These are phyloP conservation scores for Drosophila tani DNA, from an alignment of 1,140 invertebrate species.

Conservation along the genomic window DNA sequence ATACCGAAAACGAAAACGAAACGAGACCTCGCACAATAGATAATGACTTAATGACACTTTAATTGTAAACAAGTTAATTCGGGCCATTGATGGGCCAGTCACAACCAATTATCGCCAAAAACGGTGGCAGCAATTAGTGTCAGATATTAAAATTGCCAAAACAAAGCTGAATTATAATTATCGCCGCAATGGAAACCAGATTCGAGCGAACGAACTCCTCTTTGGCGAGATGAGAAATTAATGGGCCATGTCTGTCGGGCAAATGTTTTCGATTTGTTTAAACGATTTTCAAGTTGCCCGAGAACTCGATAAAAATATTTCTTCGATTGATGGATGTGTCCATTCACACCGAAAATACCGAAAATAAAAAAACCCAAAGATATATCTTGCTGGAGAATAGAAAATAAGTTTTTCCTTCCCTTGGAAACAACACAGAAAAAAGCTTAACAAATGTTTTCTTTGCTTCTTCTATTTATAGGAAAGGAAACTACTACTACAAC, in stretches of 20 bases:
- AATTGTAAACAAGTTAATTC: conserved; percentile 83
- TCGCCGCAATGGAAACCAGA: conserved; percentile 41
- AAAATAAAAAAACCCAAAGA: background rate
- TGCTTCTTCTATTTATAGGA: conserved; percentile 40
- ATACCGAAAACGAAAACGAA: conserved; percentile 19
- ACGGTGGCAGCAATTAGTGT: conserved; percentile 80
- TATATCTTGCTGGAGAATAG: conserved; percentile 4
- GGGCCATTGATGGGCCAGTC: conserved; percentile 68
- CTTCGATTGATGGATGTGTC: conserved; percentile 34
- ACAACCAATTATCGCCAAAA: conserved; percentile 73
- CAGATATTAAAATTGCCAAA: conserved; percentile 62
- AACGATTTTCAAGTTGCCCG: conserved; percentile 43
- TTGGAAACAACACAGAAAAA: background rate
- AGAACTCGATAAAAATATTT: conserved; percentile 33
- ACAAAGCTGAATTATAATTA: conserved; percentile 68
- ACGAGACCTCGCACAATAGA: conserved; percentile 67
- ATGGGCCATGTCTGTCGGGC: conserved; percentile 66
- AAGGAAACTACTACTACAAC: conserved; percentile 34
- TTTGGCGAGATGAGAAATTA: conserved; percentile 54
- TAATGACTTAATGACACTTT: conserved; percentile 81
- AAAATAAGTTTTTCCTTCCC: conserved; percentile 16
- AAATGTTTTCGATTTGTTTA: conserved; percentile 78
- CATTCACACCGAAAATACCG: conserved; percentile 16
- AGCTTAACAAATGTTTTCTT: conserved; percentile 33
- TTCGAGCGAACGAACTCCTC: conserved; percentile 15